These are phyloP conservation scores for Trichechus manatus DNA, from an alignment of 2,113 vertebrate species.

Conservation along the genomic window DNA sequence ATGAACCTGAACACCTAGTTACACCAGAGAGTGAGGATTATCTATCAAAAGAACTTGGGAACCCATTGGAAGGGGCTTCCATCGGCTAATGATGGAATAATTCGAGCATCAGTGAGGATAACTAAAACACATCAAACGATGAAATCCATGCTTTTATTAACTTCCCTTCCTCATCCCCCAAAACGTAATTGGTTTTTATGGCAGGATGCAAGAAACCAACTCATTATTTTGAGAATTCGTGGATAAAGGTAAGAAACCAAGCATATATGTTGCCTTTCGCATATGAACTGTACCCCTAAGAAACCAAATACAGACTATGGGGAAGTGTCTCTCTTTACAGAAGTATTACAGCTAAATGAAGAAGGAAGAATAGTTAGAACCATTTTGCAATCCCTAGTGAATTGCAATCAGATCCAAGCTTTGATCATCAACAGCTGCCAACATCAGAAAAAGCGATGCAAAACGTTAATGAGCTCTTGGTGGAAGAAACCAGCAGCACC, in stretches of 20 bases:
- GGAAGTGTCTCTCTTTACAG: background rate
- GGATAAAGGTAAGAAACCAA: slow-evolving; percentile 38
- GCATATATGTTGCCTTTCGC: background rate
- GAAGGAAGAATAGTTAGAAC: background rate
- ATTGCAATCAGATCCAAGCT: background rate
- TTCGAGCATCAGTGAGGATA: background rate
- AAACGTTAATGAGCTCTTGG: background rate
- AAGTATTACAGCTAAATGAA: background rate
- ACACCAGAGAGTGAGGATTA: background rate
- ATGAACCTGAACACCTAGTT: background rate
- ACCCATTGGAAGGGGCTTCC: background rate
- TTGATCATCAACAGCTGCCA: background rate
- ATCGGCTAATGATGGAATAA: background rate
- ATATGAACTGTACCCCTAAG: background rate
- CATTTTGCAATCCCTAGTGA: background rate
- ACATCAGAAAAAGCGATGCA: background rate
- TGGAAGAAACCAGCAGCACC: slow-evolving; percentile 10
- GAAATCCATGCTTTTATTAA: background rate
- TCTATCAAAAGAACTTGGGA: background rate
- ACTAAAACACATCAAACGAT: background rate
- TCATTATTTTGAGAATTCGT: slow-evolving; percentile 35
- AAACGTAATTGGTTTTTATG: background rate
- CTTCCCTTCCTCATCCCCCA: too few relatives aligned
- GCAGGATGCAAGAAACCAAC: background rate
- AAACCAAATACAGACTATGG: background rate